phyloP scores from a whole-genome alignment of 2,113 vertebrate genomes.

The Chlorocebus sabaeus region DNA sequence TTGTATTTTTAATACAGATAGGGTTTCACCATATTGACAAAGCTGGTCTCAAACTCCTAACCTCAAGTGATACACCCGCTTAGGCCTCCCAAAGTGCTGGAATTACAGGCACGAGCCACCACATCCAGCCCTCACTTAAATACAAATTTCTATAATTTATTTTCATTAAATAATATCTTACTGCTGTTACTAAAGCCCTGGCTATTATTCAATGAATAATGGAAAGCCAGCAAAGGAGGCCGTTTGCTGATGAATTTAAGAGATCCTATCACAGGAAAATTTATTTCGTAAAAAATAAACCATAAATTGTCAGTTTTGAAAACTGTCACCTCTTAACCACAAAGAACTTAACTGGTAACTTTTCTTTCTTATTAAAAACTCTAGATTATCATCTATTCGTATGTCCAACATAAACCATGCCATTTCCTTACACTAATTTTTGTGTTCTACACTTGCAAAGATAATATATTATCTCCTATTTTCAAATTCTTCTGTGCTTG shows the following conservation, averaged over 20 bases:
- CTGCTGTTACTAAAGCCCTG: slow-evolving; percentile 63
- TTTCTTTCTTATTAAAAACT: slow-evolving; percentile 59
- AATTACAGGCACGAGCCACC: no score
- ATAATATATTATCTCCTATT: slow-evolving; percentile 69
- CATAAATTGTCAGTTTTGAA: slow-evolving; percentile 62
- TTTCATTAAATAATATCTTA: slow-evolving; percentile 48
- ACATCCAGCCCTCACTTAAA: background rate
- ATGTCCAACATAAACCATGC: slow-evolving; percentile 69
- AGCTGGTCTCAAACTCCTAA: no score
- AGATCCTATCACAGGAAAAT: slow-evolving; percentile 15
- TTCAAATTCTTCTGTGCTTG: slow-evolving; percentile 63
- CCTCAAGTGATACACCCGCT: no score
- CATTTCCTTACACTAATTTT: slow-evolving; percentile 79
- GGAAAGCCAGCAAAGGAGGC: slow-evolving; percentile 60
- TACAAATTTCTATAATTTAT: slow-evolving; percentile 53
- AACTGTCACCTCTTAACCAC: slow-evolving; percentile 48
- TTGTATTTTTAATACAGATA: no score
- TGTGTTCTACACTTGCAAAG: slow-evolving; percentile 55
- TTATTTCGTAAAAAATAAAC: slow-evolving; percentile 44
- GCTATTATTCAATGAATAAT: slow-evolving; percentile 12
- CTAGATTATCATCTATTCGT: slow-evolving; percentile 65
- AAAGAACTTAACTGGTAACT: slow-evolving; percentile 55
- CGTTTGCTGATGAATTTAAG: slow-evolving; percentile 62
- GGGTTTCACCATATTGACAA: no score
- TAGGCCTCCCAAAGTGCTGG: no score